Percentiles rank a stretch among this genome's conserved stretches.
Evolutionary conservation across 2,888 invertebrate species (phyloP).

Genomic region (Amiota minor): DNA sequence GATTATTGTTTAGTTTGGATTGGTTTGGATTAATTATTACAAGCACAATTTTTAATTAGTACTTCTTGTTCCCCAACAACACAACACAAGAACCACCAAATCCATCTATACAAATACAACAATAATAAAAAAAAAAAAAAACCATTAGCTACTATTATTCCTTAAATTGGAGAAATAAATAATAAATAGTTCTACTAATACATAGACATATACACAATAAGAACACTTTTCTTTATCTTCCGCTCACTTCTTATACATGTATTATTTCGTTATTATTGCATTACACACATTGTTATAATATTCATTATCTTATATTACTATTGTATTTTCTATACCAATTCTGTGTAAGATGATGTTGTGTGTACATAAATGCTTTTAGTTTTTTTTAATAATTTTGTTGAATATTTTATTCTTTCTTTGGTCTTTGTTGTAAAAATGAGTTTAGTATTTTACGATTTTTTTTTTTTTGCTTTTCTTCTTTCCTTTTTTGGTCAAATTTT

Average conservation of each 20-base stretch:
- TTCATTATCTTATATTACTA: neutral
- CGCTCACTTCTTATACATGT: neutral
- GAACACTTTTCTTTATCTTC: neutral
- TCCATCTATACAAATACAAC: too few relatives aligned
- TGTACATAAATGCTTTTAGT: neutral
- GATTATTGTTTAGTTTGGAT: constrained; percentile 31
- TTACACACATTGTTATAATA: neutral
- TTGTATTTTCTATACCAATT: neutral
- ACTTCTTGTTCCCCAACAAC: too few relatives aligned
- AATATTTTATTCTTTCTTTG: constrained; percentile 49
- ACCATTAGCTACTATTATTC: neutral
- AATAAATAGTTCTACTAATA: constrained; percentile 29
- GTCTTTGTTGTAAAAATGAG: neutral
- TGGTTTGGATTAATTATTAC: constrained; percentile 9
- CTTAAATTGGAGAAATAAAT: neutral
- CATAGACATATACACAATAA: constrained; percentile 40
- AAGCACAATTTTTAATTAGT: neutral
- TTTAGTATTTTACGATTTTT: neutral
- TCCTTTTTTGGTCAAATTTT: neutral
- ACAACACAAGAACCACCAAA: too few relatives aligned
- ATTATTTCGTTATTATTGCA: neutral
- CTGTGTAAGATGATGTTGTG: constrained; percentile 10
- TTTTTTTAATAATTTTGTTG: constrained; percentile 38
- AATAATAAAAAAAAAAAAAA: too few relatives aligned
- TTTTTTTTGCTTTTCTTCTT: neutral